These are phyloP conservation scores for Diabrotica balteata DNA, from an alignment of 2,888 invertebrate genomes.

Conservation along the genomic window DNA sequence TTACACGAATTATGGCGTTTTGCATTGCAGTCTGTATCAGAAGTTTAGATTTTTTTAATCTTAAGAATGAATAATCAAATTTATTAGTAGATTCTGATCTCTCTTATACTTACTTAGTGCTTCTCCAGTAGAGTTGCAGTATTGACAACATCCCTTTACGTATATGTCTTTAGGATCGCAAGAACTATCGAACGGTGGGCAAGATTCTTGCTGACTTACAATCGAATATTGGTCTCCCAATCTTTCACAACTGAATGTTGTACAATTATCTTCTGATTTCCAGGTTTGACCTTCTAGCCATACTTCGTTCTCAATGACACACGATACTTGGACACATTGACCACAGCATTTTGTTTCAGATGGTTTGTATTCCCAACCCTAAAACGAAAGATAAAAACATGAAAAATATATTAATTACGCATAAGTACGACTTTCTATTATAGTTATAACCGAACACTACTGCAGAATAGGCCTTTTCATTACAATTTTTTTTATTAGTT, in stretches of 20 bases:
- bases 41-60: too few relatives aligned
- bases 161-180: slow-evolving; percentile 66
- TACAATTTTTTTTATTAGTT: too few relatives aligned
- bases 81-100: too few relatives aligned
- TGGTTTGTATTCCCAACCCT: slow-evolving; percentile 69
- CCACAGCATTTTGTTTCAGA: slow-evolving; percentile 68
- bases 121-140: slow-evolving; percentile 66
- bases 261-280: slow-evolving; percentile 70
- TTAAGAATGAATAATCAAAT: too few relatives aligned
- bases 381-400: slow-evolving; percentile 24
- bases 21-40: too few relatives aligned
- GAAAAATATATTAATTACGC: too few relatives aligned
- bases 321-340: slow-evolving; percentile 68
- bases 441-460: too few relatives aligned
- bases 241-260: slow-evolving; percentile 66
- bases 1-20: too few relatives aligned
- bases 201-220: slow-evolving; percentile 60
- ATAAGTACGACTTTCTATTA: too few relatives aligned
- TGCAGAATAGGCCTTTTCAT: too few relatives aligned
- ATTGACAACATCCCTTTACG: slow-evolving; percentile 72
- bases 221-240: slow-evolving; percentile 61
- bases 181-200: slow-evolving; percentile 66
- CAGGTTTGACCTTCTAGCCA: slow-evolving; percentile 65
- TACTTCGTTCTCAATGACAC: slow-evolving; percentile 63
- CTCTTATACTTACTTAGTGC: slow-evolving; percentile 57